Percentiles rank a stretch among this genome's conserved stretches.
Evolutionary conservation across 2,113 vertebrate species (phyloP).

Genomic region (Phyllostomus discolor): DNA sequence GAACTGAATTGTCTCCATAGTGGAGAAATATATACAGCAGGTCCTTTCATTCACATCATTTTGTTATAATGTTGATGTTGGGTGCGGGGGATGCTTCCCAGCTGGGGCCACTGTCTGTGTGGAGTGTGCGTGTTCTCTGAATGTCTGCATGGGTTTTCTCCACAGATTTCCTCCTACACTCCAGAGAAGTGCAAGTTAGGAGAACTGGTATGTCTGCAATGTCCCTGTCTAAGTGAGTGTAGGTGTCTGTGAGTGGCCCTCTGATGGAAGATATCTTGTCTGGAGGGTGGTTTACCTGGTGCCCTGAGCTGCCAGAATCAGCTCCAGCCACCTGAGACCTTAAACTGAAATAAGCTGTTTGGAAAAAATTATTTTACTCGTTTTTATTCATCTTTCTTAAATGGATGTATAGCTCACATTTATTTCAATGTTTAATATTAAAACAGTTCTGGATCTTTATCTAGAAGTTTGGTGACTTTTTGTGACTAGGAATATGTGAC

Average conservation of each 20-base stretch:
- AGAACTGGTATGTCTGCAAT: neutral
- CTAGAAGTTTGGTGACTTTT: neutral
- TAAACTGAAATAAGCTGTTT: neutral
- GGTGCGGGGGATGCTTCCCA: neutral
- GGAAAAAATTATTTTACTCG: neutral
- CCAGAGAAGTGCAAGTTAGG: neutral
- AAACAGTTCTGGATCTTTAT: neutral
- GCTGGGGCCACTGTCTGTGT: neutral
- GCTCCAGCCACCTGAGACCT: neutral
- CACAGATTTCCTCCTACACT: neutral
- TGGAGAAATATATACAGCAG: neutral
- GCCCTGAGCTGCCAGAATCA: neutral
- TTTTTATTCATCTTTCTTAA: neutral
- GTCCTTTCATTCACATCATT: neutral
- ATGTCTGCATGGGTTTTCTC: neutral
- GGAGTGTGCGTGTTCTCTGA: neutral
- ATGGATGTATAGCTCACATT: neutral
- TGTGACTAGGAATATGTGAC: neutral
- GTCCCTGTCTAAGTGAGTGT: neutral
- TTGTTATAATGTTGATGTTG: neutral
- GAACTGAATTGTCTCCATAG: neutral
- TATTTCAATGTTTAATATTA: neutral
- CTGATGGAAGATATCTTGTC: neutral
- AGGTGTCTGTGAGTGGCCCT: neutral
- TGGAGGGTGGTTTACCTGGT: neutral